Conservation (phyloP, 2,113 vertebrate species). For the Chroicocephalus ridibundus region DNA sequence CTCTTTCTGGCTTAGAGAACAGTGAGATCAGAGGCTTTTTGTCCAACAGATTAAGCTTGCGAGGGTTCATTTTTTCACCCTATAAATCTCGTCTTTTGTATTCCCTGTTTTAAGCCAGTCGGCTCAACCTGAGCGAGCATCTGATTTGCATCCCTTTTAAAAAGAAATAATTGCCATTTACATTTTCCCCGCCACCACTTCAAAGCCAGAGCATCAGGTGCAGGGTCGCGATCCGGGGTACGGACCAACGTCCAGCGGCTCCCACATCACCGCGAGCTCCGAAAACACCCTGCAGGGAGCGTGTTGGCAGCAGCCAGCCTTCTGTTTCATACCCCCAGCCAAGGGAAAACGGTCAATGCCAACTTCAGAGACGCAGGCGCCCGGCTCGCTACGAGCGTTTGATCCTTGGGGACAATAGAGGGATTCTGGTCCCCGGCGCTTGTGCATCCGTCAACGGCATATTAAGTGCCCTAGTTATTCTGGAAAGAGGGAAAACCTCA, state of each 20-base stretch:
- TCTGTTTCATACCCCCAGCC: background rate
- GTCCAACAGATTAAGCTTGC: conserved; percentile 20
- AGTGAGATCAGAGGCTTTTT: conserved; percentile 22
- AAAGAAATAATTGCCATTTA: background rate
- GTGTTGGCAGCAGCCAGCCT: background rate
- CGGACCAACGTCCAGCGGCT: background rate
- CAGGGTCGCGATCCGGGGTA: background rate
- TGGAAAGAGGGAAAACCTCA: background rate
- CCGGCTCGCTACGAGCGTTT: background rate
- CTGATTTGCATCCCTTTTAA: conserved; percentile 18
- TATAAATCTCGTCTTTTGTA: conserved; percentile 39
- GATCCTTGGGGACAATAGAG: conserved; percentile 18
- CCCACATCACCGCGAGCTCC: background rate
- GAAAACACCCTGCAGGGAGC: background rate
- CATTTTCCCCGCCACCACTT: background rate
- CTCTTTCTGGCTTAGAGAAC: conserved; percentile 22
- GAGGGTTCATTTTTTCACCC: conserved; percentile 9
- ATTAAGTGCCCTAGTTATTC: conserved; percentile 35
- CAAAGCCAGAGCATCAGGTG: conserved; percentile 28
- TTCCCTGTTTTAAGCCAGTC: conserved; percentile 12
- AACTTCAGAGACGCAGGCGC: background rate
- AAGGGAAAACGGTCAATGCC: background rate
- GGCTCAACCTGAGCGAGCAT: conserved; percentile 20
- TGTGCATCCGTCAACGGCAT: background rate
- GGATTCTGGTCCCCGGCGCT: background rate